Evolutionary conservation across 2,888 invertebrate genomes (phyloP).

Genomic region (Torymus texanus): DNA sequence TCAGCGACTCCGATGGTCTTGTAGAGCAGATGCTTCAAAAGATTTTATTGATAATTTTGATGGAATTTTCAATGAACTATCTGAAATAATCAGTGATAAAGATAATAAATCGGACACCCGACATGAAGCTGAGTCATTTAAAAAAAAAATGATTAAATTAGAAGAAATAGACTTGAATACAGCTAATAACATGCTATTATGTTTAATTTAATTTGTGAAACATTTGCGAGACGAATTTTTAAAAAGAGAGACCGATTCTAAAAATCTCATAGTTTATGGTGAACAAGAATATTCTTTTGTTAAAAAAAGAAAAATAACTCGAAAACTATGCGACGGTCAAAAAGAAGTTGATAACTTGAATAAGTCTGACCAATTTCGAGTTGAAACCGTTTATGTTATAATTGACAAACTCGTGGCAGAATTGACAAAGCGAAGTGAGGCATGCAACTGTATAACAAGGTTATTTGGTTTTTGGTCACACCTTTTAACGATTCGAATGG

Average conservation of each 20-base stretch:
- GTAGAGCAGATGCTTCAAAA: background rate
- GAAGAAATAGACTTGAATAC: slow-evolving; percentile 21
- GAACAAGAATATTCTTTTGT: background rate
- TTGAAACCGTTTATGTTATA: slow-evolving; percentile 10
- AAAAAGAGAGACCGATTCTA: background rate
- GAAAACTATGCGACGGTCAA: background rate
- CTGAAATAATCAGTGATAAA: background rate
- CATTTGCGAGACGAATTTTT: background rate
- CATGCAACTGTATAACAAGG: background rate
- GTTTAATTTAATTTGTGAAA: background rate
- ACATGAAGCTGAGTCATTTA: slow-evolving; percentile 7
- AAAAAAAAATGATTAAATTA: background rate
- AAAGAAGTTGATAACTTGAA: background rate
- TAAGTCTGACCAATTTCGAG: slow-evolving; percentile 5
- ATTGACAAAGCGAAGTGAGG: slow-evolving; percentile 13
- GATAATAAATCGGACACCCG: background rate
- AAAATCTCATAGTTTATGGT: background rate
- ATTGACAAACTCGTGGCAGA: slow-evolving; percentile 7
- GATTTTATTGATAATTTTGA: slow-evolving; percentile 19
- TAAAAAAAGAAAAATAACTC: slow-evolving; percentile 2
- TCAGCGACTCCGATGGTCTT: slow-evolving; percentile 14
- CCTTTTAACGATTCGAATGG: background rate
- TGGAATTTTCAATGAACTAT: background rate
- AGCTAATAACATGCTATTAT: background rate
- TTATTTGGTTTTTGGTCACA: slow-evolving; percentile 1